A percentile compares a stretch with the other conserved stretches of the same genome.
These are phyloP conservation scores for Lycodopsis pacificus DNA, from an alignment of 2,797 vertebrate species.

Conservation along the genomic window DNA sequence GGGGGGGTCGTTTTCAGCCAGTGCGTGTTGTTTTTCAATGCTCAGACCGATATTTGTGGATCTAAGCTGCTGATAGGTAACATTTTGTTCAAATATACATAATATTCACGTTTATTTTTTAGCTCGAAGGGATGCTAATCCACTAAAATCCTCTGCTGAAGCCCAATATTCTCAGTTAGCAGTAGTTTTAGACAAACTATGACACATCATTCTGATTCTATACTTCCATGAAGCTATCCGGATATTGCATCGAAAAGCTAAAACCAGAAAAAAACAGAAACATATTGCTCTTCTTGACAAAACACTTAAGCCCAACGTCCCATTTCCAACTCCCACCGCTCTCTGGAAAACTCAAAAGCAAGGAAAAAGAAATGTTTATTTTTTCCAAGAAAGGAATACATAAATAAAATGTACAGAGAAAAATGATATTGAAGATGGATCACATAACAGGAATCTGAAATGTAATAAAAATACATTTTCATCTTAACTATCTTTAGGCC, in stretches of 20 bases:
- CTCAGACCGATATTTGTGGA: background rate
- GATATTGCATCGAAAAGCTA: background rate
- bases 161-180: background rate
- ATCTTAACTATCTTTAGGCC: background rate
- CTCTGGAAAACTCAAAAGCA: background rate
- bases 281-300: slow-evolving; percentile 31
- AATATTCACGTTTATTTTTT: background rate
- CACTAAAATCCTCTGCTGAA: background rate
- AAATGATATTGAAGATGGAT: background rate
- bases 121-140: background rate
- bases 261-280: slow-evolving; percentile 41
- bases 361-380: background rate
- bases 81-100: slow-evolving; percentile 1
- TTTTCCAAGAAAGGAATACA: background rate
- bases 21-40: slow-evolving; percentile 11
- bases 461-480: background rate
- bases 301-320: slow-evolving; percentile 20
- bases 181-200: background rate
- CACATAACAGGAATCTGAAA: background rate
- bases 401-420: background rate
- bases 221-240: background rate
- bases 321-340: background rate
- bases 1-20: slow-evolving; percentile 12
- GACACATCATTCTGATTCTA: background rate
- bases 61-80: slow-evolving; percentile 11